A percentile compares a stretch with the other conserved stretches of the same genome.
phyloP scores from a whole-genome alignment of 2,113 vertebrate genomes.

The Otolemur garnettii region DNA sequence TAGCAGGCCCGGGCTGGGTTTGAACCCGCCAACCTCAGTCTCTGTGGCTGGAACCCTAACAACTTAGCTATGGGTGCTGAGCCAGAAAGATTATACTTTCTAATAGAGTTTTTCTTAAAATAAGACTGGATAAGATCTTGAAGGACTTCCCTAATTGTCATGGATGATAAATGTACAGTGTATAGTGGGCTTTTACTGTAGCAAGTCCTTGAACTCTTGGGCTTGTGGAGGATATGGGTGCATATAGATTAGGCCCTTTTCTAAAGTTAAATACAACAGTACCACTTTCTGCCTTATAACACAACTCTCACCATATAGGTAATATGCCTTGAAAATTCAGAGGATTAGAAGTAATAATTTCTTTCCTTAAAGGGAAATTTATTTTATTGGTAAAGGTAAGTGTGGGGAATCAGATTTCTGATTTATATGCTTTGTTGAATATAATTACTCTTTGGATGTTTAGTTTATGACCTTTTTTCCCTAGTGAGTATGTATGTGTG shows the following conservation, averaged over 20 bases:
- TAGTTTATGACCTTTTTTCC: background rate
- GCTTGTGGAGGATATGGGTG: background rate
- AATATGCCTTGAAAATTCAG: constrained; percentile 32
- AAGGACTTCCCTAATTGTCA: background rate
- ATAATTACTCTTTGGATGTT: constrained; percentile 11
- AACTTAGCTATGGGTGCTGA: too few relatives aligned
- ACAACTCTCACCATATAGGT: background rate
- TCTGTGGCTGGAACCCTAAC: too few relatives aligned
- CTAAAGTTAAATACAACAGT: background rate
- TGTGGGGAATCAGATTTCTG: constrained; percentile 33
- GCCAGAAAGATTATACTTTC: background rate
- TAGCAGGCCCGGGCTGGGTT: too few relatives aligned
- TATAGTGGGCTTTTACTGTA: background rate
- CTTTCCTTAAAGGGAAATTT: background rate
- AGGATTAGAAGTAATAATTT: constrained; percentile 12
- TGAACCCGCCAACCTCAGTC: too few relatives aligned
- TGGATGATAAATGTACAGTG: background rate
- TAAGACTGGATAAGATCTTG: constrained; percentile 27
- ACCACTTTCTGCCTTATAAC: background rate
- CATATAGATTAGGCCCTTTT: background rate
- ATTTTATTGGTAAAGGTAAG: constrained; percentile 18
- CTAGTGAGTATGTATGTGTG: background rate
- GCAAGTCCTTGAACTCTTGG: background rate
- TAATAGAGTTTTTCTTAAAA: constrained; percentile 23
- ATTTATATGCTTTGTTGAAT: background rate